Base-by-base conservation (phyloP, 2,888 invertebrate species). In the Temnothorax ravouxi region DNA sequence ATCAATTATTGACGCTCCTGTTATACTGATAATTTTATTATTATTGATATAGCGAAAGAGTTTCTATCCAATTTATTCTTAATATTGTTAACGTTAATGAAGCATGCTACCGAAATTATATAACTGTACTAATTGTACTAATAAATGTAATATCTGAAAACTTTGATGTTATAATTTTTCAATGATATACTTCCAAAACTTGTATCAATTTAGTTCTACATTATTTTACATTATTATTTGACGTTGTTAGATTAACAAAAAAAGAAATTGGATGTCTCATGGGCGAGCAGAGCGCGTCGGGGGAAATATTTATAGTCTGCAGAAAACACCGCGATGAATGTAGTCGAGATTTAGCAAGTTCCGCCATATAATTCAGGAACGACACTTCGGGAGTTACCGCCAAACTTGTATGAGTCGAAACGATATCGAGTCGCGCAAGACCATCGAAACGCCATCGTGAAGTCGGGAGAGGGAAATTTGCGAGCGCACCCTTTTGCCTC, bases 301-400 rank as follows among this genome's bases (percentile, higher is more conserved):
- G 54, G 67, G 4, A 18, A 47, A 71, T 56, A 79, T 79, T 71
- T 34, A 71, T 79, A 56, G 29, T 79, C 18, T 34, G 59, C 59
- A 34, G 71, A 79, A 79, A 71, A 79, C 59, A 59, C 18, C 34
- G 56, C 79, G 79, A 79, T 79, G 56, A 79, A 79, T 80, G 59
- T 80, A 52, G 59, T 50, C 21, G 47, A 34, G 79, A 71, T 71
- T 38, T 50, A 80, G 25, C 59, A 61, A 71, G 34, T 71, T 38
- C 8, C 21, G 13, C 3, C 59, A 47, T 71, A 54, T 77, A 77
- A 77, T 71, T 79, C 47, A 71, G 56, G 29, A 71, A 79, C 18
- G 71, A 56, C 69, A 69, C 3, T 79, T 79, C 3, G 47, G 15
- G 18, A 79, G 59, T 79, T 71, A 79, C 47, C 71, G 34, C 13